Conservation (phyloP, 2,113 vertebrate species). For the Malurus elegans region DNA sequence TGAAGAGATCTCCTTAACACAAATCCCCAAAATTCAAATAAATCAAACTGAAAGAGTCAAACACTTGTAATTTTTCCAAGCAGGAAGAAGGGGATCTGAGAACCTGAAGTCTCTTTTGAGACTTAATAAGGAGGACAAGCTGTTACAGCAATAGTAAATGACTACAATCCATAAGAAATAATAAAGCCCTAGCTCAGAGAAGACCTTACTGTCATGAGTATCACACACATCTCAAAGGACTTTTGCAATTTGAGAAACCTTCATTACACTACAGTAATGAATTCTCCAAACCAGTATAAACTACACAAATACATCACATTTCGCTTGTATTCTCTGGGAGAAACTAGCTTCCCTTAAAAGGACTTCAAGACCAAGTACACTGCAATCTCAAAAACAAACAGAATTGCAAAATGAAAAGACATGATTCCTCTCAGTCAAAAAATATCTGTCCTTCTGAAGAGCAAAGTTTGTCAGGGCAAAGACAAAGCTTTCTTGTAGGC, state of each 20-base stretch:
- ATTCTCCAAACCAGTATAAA: neutral
- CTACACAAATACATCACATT: neutral
- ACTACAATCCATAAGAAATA: accelerated
- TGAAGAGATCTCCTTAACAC: neutral
- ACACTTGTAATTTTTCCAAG: neutral
- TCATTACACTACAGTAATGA: neutral
- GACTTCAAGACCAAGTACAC: neutral
- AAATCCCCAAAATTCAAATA: neutral
- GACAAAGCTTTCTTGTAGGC: neutral
- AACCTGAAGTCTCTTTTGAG: neutral
- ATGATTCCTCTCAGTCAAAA: neutral
- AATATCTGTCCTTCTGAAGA: neutral
- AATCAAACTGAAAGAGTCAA: neutral
- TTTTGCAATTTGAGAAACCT: neutral
- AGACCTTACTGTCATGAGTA: neutral
- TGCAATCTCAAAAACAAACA: neutral
- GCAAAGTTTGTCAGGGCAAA: neutral
- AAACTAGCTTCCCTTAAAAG: neutral
- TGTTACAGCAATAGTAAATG: neutral
- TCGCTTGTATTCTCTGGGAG: neutral
- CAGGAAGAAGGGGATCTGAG: neutral
- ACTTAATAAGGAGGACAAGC: neutral
- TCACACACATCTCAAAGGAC: neutral
- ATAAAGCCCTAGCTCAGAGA: neutral
- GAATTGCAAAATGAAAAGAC: neutral